Evolutionary conservation across 2,113 vertebrate genomes (phyloP).

Genomic region (Sciurus niger): DNA sequence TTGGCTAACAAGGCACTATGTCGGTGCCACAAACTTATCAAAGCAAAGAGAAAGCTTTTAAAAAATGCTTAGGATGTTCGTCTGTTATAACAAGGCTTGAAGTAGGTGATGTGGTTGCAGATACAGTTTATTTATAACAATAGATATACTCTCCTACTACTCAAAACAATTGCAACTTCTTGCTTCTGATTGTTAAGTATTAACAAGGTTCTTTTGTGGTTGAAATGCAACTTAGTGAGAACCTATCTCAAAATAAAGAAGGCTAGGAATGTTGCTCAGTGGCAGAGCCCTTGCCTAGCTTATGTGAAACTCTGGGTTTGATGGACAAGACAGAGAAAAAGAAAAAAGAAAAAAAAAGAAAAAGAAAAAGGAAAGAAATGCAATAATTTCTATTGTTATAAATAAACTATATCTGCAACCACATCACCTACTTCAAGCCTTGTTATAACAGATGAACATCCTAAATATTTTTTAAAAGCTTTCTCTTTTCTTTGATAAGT

Average conservation of each 20-base stretch:
- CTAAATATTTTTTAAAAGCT: not conserved
- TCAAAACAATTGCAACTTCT: conserved; percentile 31
- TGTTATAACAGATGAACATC: not conserved
- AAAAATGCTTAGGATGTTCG: no score
- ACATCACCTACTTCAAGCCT: not conserved
- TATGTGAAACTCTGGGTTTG: no score
- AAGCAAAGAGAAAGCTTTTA: no score
- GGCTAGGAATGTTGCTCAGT: no score
- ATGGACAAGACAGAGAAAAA: no score
- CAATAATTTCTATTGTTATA: not conserved
- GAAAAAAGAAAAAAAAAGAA: no score
- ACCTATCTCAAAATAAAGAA: no score
- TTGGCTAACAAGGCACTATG: not conserved
- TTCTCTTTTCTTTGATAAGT: conserved; percentile 45
- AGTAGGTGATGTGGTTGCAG: no score
- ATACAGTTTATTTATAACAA: no score
- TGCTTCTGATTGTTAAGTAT: conserved; percentile 13
- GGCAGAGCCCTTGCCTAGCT: no score
- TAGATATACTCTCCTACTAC: not conserved
- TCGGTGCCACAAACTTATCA: not conserved
- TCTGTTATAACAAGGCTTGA: no score
- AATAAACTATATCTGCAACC: not conserved
- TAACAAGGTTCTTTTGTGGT: not conserved
- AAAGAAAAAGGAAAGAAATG: not conserved
- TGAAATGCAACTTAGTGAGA: no score